Conservation (phyloP, 2,797 vertebrate genomes). For the Onychomys arenicola region DNA sequence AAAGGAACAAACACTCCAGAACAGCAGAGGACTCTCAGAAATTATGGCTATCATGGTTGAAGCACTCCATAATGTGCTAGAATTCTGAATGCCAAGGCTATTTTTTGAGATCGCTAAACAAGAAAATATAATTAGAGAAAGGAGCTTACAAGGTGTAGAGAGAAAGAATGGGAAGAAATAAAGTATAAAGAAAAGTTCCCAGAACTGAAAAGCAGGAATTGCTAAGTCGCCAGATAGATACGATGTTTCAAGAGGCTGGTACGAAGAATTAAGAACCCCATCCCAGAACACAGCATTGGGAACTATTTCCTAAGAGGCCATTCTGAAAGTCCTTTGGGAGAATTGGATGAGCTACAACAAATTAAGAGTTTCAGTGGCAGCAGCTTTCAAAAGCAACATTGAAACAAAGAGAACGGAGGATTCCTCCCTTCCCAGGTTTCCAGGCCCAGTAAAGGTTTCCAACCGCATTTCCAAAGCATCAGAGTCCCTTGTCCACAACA, state of each 20-base stretch:
- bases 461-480: not conserved
- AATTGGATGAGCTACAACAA: not conserved
- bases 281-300: not conserved
- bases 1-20: not conserved
- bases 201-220: not conserved
- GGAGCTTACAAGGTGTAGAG: not conserved
- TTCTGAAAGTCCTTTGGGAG: conserved; percentile 23
- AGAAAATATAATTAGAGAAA: not conserved
- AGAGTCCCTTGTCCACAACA: not conserved
- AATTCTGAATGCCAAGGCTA: conserved; percentile 16
- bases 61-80: not conserved
- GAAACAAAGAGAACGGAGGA: not conserved
- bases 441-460: not conserved
- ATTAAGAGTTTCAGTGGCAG: not conserved
- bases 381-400: conserved; percentile 10
- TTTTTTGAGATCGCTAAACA: conserved; percentile 12
- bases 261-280: not conserved
- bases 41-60: not conserved
- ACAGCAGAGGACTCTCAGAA: not conserved
- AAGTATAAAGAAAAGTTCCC: not conserved
- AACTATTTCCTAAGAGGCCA: not conserved
- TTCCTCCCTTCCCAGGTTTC: not conserved
- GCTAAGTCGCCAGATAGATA: not conserved
- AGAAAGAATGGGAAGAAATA: conserved; percentile 46
- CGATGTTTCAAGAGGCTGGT: not conserved